phyloP scores from a whole-genome alignment of 2,113 vertebrate genomes.

The Cavia porcellus region DNA sequence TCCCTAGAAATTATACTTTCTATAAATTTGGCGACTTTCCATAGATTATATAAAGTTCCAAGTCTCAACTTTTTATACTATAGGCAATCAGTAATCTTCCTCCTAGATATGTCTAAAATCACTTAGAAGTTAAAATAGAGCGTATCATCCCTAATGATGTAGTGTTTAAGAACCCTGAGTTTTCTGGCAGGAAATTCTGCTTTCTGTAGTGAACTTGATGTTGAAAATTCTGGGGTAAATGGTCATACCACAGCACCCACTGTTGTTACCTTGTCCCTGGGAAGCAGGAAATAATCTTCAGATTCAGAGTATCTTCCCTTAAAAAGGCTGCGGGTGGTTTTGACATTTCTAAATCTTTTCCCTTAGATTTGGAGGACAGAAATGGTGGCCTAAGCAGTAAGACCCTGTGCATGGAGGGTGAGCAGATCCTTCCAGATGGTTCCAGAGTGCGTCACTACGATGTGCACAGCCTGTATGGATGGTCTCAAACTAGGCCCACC shows the following conservation, averaged over 20 bases:
- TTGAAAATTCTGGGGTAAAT: not conserved
- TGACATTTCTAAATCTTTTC: not conserved
- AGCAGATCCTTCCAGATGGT: not conserved
- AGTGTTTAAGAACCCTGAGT: not conserved
- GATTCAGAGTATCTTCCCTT: not conserved
- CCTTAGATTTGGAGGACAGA: constrained; percentile 88
- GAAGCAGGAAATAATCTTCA: not conserved
- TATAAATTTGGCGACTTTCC: no score
- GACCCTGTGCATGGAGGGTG: constrained; percentile 94
- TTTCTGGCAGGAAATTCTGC: not conserved
- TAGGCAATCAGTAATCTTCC: no score
- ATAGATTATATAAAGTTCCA: no score
- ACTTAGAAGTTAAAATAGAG: no score
- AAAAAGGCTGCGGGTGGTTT: not conserved
- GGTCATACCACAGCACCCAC: not conserved
- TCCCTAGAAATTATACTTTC: no score
- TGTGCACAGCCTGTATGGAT: constrained; percentile 97
- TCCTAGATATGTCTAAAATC: no score
- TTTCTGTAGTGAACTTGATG: not conserved
- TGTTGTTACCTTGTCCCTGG: not conserved
- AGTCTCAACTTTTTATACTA: no score
- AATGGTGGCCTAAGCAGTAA: constrained; percentile 90
- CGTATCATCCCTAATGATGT: no score
- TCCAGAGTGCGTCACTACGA: constrained; percentile 89
- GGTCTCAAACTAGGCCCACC: constrained; percentile 94